Evolutionary conservation across 2,113 vertebrate species (phyloP).

Genomic region (Zosterops lateralis): DNA sequence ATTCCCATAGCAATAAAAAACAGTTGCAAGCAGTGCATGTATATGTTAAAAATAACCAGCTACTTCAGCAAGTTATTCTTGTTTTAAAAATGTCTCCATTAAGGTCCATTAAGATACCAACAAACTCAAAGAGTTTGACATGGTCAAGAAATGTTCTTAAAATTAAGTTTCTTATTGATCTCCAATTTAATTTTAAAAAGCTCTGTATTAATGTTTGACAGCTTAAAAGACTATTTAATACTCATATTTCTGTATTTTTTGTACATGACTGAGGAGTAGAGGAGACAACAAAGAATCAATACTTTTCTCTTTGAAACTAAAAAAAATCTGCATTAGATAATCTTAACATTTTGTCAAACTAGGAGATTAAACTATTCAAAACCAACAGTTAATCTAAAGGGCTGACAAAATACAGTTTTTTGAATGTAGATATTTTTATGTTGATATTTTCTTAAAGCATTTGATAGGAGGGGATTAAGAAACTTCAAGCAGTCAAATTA

Average conservation of each 20-base stretch:
- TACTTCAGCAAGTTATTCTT: conserved; percentile 9
- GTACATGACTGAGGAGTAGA: not conserved
- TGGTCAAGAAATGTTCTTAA: not conserved
- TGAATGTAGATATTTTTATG: not conserved
- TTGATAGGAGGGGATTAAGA: not conserved
- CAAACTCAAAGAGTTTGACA: not conserved
- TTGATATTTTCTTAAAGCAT: not conserved
- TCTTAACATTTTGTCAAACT: not conserved
- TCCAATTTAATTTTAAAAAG: not conserved
- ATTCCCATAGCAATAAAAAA: not conserved
- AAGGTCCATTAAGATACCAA: not conserved
- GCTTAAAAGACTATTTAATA: conserved; percentile 7
- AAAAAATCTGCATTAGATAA: not conserved
- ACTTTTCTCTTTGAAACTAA: conserved; percentile 10
- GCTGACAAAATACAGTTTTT: not conserved
- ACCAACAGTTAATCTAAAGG: not conserved
- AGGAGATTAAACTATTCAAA: not conserved
- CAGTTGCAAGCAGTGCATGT: not conserved
- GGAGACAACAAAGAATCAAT: not conserved
- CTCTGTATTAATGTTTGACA: not conserved
- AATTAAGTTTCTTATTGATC: conserved; percentile 5
- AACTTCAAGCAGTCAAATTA: not conserved
- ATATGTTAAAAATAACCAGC: conserved; percentile 25
- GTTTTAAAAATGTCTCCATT: not conserved
- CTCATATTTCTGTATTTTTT: not conserved